These are phyloP conservation scores for Smutsia gigantea DNA, from an alignment of 2,797 vertebrate species.

Conservation along the genomic window DNA sequence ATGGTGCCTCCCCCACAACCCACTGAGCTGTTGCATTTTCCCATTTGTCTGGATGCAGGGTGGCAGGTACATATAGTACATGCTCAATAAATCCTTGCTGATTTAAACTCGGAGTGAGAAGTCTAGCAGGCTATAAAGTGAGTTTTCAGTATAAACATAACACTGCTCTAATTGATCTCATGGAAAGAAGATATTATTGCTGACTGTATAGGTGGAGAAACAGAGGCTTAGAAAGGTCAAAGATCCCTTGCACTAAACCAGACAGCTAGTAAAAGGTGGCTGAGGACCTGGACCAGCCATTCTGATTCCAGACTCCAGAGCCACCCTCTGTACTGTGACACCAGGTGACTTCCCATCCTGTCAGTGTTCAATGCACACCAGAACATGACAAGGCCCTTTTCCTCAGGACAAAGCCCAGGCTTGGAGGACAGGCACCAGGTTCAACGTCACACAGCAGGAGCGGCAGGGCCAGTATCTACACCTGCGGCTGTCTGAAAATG, in stretches of 20 bases:
- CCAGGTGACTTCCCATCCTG: not conserved
- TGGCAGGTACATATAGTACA: not conserved
- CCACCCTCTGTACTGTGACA: not conserved
- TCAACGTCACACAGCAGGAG: not conserved
- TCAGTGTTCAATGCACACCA: fast-evolving
- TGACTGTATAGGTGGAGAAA: not conserved
- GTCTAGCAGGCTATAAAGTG: not conserved
- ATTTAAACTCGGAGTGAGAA: not conserved
- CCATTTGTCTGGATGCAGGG: not conserved
- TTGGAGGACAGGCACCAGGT: not conserved
- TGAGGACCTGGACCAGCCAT: not conserved
- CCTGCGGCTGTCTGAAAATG: not conserved
- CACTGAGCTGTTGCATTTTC: not conserved
- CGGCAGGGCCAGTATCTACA: not conserved
- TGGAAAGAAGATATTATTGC: not conserved
- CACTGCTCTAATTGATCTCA: not conserved
- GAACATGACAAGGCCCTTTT: fast-evolving
- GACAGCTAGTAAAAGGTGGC: not conserved
- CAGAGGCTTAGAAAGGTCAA: not conserved
- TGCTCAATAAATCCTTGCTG: not conserved
- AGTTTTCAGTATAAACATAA: not conserved
- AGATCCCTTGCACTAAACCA: not conserved
- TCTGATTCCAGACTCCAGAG: not conserved
- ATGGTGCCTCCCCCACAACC: fast-evolving
- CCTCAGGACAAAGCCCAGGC: not conserved